Percentiles rank a stretch among this genome's conserved stretches.
Evolutionary conservation across 1,140 invertebrate species (phyloP).

Genomic region (Trichogramma pretiosum): DNA sequence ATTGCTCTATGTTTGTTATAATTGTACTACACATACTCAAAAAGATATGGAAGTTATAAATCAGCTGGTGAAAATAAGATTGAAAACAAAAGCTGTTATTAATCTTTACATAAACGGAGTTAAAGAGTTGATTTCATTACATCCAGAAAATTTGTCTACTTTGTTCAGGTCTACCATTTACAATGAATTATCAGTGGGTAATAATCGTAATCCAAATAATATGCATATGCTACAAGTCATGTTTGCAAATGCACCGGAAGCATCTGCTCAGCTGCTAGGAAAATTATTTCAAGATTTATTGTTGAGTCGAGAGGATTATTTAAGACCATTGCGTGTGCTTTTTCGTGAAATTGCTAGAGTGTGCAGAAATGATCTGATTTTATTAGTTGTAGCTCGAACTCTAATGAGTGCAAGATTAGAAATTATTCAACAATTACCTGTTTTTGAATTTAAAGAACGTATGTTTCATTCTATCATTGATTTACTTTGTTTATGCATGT

Average conservation of each 20-base stretch:
- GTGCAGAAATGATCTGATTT: constrained; percentile 69
- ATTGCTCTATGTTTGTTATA: constrained; percentile 85
- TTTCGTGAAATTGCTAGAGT: constrained; percentile 80
- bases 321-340: constrained; percentile 72
- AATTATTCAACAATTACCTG: constrained; percentile 44
- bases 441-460: constrained; percentile 67
- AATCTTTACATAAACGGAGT: constrained; percentile 83
- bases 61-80: constrained; percentile 77
- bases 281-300: constrained; percentile 80
- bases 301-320: constrained; percentile 81
- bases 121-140: constrained; percentile 52
- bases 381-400: constrained; percentile 59
- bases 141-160: constrained; percentile 75
- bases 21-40: constrained; percentile 69
- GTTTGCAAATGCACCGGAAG: constrained; percentile 71
- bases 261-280: constrained; percentile 67
- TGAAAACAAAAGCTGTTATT: constrained; percentile 88
- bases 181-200: constrained; percentile 90
- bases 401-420: constrained; percentile 59
- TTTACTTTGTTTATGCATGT: constrained; percentile 75
- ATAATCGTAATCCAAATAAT: constrained; percentile 86
- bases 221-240: constrained; percentile 79
- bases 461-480: constrained; percentile 78
- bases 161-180: constrained; percentile 87
- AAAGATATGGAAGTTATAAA: constrained; percentile 85